Evolutionary conservation across 2,888 invertebrate species (phyloP), one percentile per base, ranked within the genome.

Genomic region (Eledone cirrhosa): DNA sequence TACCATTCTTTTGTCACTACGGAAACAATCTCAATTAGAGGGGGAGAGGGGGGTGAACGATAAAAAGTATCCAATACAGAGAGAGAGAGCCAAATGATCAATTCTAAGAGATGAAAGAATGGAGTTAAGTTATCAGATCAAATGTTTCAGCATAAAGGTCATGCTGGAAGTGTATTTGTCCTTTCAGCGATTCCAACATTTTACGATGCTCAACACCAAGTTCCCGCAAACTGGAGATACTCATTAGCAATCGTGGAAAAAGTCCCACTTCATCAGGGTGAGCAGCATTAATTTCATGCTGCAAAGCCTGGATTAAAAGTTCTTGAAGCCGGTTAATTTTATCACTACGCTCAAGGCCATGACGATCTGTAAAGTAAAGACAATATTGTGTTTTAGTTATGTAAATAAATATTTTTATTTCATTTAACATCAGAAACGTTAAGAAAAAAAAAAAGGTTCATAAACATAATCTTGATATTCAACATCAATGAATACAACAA

Each of bases 221-320:
- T 79, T 90, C 90, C 19, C 90, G 87, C 27, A 90, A 86, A 81
- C 87, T 88, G 78, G 90, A 89, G 79, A 90, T 89, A 83, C 88
- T 88, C 90, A 90, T 90, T 77, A 90, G 87, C 3, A 90, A 86
- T 8, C 90, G 87, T 8, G 90, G 89, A 78, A 90, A 90, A 48
- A 90, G 85, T 29, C 87, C 87, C 11, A 84, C 83, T 78, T 88
- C 88, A 8, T 87, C 87, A 11, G 88, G 87, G 81, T 90, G 90
- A 67, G 87, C 86, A 16, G 83, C 80, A 14, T 83, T 83, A 47
- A 89, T 88, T 81, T 89, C 88, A 11, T 83, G 83, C 84, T 90
- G 89, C 72, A 90, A 81, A 5, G 89, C 87, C 80, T 89, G 89
- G 74, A 90, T 89, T 79, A 90, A 80, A 48, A 87, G 79, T 81